Evolutionary conservation across 2,888 invertebrate genomes (phyloP).

Genomic region (Pogonocherus hispidulus): DNA sequence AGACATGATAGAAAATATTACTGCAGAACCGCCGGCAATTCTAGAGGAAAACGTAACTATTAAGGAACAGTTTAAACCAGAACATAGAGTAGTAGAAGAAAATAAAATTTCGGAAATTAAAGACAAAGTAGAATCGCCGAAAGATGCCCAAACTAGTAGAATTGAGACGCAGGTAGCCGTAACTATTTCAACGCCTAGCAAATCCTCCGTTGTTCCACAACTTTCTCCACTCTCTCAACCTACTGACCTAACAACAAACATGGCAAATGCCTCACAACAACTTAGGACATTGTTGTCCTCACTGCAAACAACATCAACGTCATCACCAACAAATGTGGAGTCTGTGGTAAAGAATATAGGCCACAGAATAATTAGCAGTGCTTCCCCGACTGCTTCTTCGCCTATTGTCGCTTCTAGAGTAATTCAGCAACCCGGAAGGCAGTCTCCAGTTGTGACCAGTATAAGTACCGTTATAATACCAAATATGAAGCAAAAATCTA

Average conservation of each 20-base stretch:
- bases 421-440: slow-evolving; percentile 57
- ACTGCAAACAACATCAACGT: slow-evolving; percentile 73
- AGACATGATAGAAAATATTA: slow-evolving; percentile 78
- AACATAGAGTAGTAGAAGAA: slow-evolving; percentile 19
- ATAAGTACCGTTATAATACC: slow-evolving; percentile 60
- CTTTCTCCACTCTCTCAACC: slow-evolving; percentile 81
- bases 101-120: slow-evolving; percentile 48
- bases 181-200: slow-evolving; percentile 49
- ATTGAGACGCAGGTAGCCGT: slow-evolving; percentile 45
- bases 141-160: slow-evolving; percentile 27
- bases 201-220: slow-evolving; percentile 74
- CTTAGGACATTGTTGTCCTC: slow-evolving; percentile 78
- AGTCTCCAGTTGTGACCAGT: slow-evolving; percentile 56
- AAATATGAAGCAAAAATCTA: slow-evolving; percentile 60
- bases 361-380: slow-evolving; percentile 60
- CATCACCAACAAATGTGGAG: slow-evolving; percentile 70
- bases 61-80: slow-evolving; percentile 37
- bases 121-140: slow-evolving; percentile 31
- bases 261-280: slow-evolving; percentile 81
- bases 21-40: slow-evolving; percentile 60
- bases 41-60: slow-evolving; percentile 56
- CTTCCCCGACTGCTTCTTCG: slow-evolving; percentile 58
- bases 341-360: slow-evolving; percentile 64
- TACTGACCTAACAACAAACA: slow-evolving; percentile 79
- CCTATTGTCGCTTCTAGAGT: slow-evolving; percentile 59